Base-by-base conservation (phyloP, 2,888 invertebrate species). In the Calliscelio sp. region DNA sequence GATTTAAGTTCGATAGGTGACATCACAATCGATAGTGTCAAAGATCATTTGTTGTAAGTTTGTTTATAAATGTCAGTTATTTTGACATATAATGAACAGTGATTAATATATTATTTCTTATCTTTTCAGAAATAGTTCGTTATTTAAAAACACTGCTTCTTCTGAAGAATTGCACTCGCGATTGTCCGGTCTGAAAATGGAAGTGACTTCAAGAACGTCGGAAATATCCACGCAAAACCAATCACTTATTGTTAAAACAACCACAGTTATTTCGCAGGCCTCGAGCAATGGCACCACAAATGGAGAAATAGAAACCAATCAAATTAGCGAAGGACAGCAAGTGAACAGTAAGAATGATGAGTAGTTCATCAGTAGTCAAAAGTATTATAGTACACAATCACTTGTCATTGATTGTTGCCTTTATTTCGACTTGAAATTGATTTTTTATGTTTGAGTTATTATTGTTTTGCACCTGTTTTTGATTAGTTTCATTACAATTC, bases 1-100 rank as follows among this genome's bases (percentile, higher is more conserved):
- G 94, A 94, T 88, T 87, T 92, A 71, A 96, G 95, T 89, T 96
- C 95, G 46, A 94, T 96, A 82, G 98, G 96, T 16, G 98, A 98
- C 93, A 98, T 98, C 92, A 98, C 98, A 3, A 97, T 98, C 86
- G 98, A 99, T 94, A 98, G 98, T 32, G 97, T 98, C 63, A 96
- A 97, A 87, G 98, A 98, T 93, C 98, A 98, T 94, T 94, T 97
- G 81, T 92, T 93, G 93, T 93, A 90, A 92, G 92, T 91, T 83
- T 44, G 5, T 14, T 18, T 44, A n/a, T n/a, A n/a, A n/a, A n/a
- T n/a, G n/a, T n/a, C n/a, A n/a, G n/a, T n/a, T n/a, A n/a, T 38
- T 14, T 38, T 38, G 38, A 8, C n/a, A n/a, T n/a, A n/a, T n/a
- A n/a, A n/a, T n/a, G n/a, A n/a, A n/a, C n/a, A n/a, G n/a, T n/a